Evolutionary conservation across 2,888 invertebrate genomes (phyloP), one percentile per base, ranked within the genome.

Genomic region (Acheta domesticus): DNA sequence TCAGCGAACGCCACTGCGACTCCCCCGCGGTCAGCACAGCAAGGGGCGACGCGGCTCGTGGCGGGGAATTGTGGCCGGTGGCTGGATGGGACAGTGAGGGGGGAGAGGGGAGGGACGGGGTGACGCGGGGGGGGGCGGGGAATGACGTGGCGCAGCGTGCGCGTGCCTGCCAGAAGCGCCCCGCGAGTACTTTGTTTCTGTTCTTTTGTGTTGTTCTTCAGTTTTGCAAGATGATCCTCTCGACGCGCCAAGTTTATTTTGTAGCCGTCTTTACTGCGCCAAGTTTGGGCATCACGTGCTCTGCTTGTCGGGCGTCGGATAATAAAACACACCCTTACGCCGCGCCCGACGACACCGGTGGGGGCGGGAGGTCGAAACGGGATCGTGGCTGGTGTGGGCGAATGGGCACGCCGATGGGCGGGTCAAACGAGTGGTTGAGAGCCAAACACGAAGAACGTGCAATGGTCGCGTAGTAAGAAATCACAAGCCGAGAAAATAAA

Each of bases 211-310:
- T 62, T 62, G 16, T 62, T 62, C 62, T n/a, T 62, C 62, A 62
- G 62, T 62, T 62, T 62, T 62, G 62, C n/a, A 62, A 62, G 62
- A 62, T 62, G 62, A 62, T 62, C 62, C 62, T 62, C 62, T n/a
- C 14, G 16, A 62, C 62, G 62, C 62, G n/a, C 16, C 62, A 62
- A 62, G 62, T 62, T 62, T 62, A 62, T 62, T 62, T 62, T 62
- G 62, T 62, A 62, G 62, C 62, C 8, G 62, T 62, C 62, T 62
- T 62, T 62, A 8, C 62, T 16, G 62, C 62, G 14, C 62, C 14
- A 62, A 62, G 62, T 62, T 62, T 62, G 16, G 62, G 62, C 8
- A 62, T 62, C 62, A 62, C 62, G 62, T n/a, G 62, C 62, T 19
- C 62, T 62, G 62, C 16, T 62, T 62, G n/a, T 62, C n/a, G 16